Conservation (phyloP, 2,797 vertebrate species). For the Enteromius fasciolatus region DNA sequence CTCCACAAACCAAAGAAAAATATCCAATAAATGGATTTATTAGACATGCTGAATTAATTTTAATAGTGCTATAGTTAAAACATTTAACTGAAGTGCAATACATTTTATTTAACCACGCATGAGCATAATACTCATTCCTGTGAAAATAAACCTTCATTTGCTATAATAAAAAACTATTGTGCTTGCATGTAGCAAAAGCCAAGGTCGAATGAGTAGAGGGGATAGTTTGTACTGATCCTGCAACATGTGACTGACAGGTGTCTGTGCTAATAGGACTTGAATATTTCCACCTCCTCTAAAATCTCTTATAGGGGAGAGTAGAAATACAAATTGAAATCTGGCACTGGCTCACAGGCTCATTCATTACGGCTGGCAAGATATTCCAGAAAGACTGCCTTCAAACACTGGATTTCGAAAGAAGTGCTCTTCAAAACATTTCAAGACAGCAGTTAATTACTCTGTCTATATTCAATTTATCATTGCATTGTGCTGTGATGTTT, state of each 20-base stretch:
- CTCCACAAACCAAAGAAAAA: neutral
- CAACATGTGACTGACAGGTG: neutral
- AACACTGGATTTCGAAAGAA: constrained; percentile 25
- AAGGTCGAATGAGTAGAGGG: neutral
- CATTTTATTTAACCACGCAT: neutral
- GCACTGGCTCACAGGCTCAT: neutral
- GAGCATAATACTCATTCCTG: neutral
- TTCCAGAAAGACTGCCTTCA: constrained; percentile 7
- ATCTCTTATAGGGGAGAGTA: neutral
- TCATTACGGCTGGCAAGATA: constrained; percentile 14
- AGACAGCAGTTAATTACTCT: constrained; percentile 18
- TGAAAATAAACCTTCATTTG: neutral
- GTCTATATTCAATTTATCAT: constrained; percentile 1
- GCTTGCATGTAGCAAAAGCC: constrained; percentile 1
- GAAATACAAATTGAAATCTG: constrained; percentile 2
- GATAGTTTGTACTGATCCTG: neutral
- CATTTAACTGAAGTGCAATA: too few relatives aligned
- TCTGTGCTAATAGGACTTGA: neutral
- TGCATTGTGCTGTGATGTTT: constrained; percentile 22
- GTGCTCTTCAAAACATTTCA: neutral
- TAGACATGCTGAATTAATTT: neutral
- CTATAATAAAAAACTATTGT: neutral
- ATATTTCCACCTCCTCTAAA: neutral
- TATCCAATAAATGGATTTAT: neutral
- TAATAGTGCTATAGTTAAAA: neutral